Evolutionary conservation across 2,113 vertebrate species (phyloP).

Genomic region (Phyllopteryx taeniolatus): DNA sequence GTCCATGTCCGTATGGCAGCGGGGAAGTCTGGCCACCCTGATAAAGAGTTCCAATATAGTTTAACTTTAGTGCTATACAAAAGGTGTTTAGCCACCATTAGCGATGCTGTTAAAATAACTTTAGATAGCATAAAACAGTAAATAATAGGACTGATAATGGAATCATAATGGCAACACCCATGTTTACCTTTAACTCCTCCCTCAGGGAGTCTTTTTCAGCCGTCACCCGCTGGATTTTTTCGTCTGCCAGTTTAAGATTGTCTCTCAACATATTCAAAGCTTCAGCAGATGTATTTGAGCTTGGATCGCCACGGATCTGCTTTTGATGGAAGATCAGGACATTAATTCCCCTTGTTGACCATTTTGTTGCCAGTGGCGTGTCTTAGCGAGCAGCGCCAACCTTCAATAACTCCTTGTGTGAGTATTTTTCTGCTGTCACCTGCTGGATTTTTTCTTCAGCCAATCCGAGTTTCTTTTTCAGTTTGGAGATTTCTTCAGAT

Average conservation of each 20-base stretch:
- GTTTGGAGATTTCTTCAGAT: background rate
- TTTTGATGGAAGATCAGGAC: constrained; percentile 48
- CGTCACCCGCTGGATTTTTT: background rate
- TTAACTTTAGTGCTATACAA: background rate
- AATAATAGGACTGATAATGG: background rate
- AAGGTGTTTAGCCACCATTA: background rate
- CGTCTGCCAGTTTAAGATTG: constrained; percentile 68
- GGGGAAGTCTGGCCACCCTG: constrained; percentile 78
- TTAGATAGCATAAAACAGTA: background rate
- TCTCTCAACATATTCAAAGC: constrained; percentile 67
- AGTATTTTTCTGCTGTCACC: background rate
- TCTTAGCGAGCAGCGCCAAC: background rate
- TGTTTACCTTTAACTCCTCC: background rate
- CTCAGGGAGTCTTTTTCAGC: background rate
- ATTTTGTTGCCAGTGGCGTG: too few species aligned
- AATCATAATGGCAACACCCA: background rate
- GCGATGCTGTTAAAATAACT: background rate
- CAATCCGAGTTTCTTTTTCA: background rate
- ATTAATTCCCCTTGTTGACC: background rate
- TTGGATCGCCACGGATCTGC: constrained; percentile 45
- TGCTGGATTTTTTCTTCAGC: constrained; percentile 1
- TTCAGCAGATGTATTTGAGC: constrained; percentile 33
- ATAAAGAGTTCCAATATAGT: background rate
- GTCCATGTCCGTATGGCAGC: constrained; percentile 73
- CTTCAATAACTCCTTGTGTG: background rate